phyloP scores from a whole-genome alignment of 2,888 invertebrate genomes.

The Scelioninae gen. 1 region DNA sequence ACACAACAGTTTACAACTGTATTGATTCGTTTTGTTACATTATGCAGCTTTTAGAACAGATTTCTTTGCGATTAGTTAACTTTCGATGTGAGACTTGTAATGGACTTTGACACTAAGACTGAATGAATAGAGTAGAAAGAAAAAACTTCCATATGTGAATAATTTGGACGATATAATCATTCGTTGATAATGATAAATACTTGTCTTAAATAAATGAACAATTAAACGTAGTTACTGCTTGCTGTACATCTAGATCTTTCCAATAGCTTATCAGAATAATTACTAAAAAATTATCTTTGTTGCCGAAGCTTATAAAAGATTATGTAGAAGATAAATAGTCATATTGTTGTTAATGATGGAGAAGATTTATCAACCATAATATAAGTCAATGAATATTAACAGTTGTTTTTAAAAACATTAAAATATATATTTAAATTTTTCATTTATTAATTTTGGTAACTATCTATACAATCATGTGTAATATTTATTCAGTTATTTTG shows the following conservation, averaged over 20 bases:
- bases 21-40: neutral
- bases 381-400: no score
- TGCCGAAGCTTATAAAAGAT: neutral
- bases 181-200: neutral
- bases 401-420: no score
- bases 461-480: conserved; percentile 7
- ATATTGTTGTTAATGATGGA: no score
- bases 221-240: conserved; percentile 7
- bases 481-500: conserved; percentile 6
- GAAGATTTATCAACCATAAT: no score
- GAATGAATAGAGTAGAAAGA: neutral
- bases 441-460: conserved; percentile 10
- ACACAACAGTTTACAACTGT: neutral
- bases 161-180: no score
- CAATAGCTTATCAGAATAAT: no score
- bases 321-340: no score
- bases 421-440: neutral
- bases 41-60: neutral
- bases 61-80: neutral
- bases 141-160: neutral
- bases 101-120: neutral
- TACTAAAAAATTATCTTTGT: no score
- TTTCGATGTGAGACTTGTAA: neutral
- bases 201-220: neutral
- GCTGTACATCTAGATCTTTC: neutral